A percentile compares a stretch with the other conserved stretches of the same genome.
These are phyloP conservation scores for Pristionchus maxplancki DNA, from an alignment of 2,888 invertebrate species.

Conservation along the genomic window DNA sequence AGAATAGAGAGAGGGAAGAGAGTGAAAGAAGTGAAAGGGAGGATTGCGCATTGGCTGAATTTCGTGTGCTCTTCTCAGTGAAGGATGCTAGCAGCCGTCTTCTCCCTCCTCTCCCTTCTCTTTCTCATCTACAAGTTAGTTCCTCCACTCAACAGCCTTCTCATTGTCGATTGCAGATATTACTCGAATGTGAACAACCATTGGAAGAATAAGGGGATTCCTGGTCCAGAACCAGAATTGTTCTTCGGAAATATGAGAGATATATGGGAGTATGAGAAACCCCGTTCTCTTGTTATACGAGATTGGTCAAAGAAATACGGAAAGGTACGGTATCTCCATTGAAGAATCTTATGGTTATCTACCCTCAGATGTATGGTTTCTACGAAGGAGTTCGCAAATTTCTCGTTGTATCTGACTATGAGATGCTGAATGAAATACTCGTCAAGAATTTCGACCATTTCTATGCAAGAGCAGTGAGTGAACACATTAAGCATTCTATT, in stretches of 20 bases:
- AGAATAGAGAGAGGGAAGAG: background rate
- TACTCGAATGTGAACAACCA: slow-evolving; percentile 57
- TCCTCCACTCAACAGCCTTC: too few relatives aligned
- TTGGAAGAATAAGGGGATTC: slow-evolving; percentile 68
- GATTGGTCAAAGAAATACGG: slow-evolving; percentile 70
- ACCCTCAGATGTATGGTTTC: slow-evolving; percentile 55
- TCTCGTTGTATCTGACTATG: slow-evolving; percentile 78
- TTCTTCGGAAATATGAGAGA: slow-evolving; percentile 65
- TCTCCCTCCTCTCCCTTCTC: background rate
- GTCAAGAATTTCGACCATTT: slow-evolving; percentile 79
- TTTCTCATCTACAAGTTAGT: slow-evolving; percentile 26
- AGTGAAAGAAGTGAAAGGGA: background rate
- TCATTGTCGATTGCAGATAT: slow-evolving; percentile 41
- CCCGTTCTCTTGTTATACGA: slow-evolving; percentile 55
- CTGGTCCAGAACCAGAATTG: slow-evolving; percentile 62
- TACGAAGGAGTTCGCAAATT: slow-evolving; percentile 67
- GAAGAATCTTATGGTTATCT: background rate
- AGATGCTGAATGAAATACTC: slow-evolving; percentile 79
- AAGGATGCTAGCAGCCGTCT: background rate
- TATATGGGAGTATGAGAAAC: slow-evolving; percentile 56
- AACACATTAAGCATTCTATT: background rate
- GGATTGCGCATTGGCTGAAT: slow-evolving; percentile 1
- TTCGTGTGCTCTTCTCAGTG: slow-evolving; percentile 4
- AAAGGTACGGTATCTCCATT: slow-evolving; percentile 16
- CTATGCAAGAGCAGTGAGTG: slow-evolving; percentile 78